These are phyloP conservation scores for Columba janthina DNA, from an alignment of 2,113 vertebrate species.

Conservation along the genomic window DNA sequence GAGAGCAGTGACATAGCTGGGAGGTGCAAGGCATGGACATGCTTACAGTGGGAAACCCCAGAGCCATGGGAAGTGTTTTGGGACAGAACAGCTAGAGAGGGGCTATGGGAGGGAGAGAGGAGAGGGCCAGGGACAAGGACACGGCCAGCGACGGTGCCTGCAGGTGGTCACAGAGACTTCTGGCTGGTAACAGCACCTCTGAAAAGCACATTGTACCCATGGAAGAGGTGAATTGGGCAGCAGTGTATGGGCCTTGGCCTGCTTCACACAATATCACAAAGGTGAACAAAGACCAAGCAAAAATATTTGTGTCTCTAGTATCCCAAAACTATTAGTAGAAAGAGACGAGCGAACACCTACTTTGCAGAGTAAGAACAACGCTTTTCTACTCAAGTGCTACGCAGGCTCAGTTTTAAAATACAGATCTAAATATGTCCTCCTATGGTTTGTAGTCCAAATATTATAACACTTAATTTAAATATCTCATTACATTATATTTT, in stretches of 20 bases:
- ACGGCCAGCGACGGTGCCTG: rapidly evolving
- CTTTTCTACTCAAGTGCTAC: background rate
- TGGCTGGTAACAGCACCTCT: background rate
- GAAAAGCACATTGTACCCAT: rapidly evolving
- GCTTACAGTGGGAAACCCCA: background rate
- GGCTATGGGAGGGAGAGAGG: background rate
- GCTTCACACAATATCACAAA: background rate
- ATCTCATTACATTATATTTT: background rate
- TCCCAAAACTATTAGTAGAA: background rate
- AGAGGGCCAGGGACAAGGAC: background rate
- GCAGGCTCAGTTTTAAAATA: background rate
- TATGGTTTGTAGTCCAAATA: background rate
- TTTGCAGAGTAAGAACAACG: background rate
- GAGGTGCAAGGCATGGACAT: background rate
- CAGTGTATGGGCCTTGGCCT: background rate
- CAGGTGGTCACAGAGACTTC: background rate
- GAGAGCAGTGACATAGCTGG: too few species aligned
- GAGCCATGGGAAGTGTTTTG: rapidly evolving
- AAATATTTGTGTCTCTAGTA: background rate
- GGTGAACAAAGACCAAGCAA: background rate
- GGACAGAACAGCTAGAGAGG: background rate
- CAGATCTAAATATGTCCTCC: background rate
- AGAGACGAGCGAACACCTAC: background rate
- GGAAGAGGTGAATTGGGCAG: background rate
- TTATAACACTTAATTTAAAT: background rate